Conservation (phyloP, 2,797 vertebrate genomes). For the Hoplostethus atlanticus region DNA sequence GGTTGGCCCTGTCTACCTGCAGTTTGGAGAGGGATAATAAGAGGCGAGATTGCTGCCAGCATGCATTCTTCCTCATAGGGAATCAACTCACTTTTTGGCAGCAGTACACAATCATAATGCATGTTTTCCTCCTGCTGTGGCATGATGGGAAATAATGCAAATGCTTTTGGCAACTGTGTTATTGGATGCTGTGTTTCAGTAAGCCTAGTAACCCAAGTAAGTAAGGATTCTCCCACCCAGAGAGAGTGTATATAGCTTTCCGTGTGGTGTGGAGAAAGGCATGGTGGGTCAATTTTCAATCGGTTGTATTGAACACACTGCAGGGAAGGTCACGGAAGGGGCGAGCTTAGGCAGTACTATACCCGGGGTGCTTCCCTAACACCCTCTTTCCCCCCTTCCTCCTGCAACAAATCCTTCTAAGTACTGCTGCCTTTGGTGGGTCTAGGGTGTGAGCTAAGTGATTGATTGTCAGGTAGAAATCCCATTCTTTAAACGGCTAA, state of each 20-base stretch:
- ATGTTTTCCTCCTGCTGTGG: constrained; percentile 52
- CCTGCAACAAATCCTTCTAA: constrained; percentile 20
- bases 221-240: constrained; percentile 19
- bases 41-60: constrained; percentile 58
- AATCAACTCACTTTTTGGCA: constrained; percentile 58
- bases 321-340: constrained; percentile 52
- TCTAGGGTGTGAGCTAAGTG: constrained; percentile 50
- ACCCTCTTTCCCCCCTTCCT: not conserved
- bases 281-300: constrained; percentile 13
- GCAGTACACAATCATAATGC: constrained; percentile 34
- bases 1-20: constrained; percentile 58
- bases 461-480: constrained; percentile 77
- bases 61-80: constrained; percentile 44
- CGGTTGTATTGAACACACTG: constrained; percentile 50
- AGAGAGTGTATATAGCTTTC: constrained; percentile 29
- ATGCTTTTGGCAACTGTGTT: constrained; percentile 53
- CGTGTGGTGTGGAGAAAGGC: constrained; percentile 27
- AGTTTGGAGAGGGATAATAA: constrained; percentile 60
- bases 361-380: constrained; percentile 5
- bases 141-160: constrained; percentile 66
- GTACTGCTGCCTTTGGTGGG: constrained; percentile 9
- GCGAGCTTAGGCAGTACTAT: constrained; percentile 14
- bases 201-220: constrained; percentile 45
- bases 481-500: constrained; percentile 67
- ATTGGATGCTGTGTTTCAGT: constrained; percentile 43